These are phyloP conservation scores for Chloroclystis v-ata DNA, from an alignment of 2,888 invertebrate species.

Conservation along the genomic window DNA sequence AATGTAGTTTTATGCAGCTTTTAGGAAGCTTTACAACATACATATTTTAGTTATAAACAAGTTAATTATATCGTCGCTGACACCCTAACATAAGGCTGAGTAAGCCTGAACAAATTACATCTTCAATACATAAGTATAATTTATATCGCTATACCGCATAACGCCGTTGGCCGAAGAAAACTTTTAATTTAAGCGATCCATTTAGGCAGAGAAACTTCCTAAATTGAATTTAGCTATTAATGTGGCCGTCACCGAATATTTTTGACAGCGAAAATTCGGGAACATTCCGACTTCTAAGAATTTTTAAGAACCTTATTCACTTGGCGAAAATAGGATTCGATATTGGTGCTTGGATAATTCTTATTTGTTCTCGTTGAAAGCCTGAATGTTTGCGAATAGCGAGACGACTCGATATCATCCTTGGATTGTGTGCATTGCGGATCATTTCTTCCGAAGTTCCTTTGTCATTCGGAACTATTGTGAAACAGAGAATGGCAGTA, in stretches of 20 bases:
- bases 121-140: no score
- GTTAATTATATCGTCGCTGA: no score
- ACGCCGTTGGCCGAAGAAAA: background rate
- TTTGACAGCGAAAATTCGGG: slow-evolving; percentile 10
- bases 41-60: no score
- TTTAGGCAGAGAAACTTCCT: slow-evolving; percentile 3
- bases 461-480: slow-evolving; percentile 15
- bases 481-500: slow-evolving; percentile 6
- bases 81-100: no score
- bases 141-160: background rate
- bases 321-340: no score
- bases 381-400: background rate
- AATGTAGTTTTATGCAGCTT: no score
- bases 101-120: no score
- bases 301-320: no score
- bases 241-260: slow-evolving; percentile 7
- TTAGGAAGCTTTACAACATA: no score
- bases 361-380: background rate
- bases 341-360: no score
- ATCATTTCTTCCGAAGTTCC: slow-evolving; percentile 11
- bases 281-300: background rate
- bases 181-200: slow-evolving; percentile 6
- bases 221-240: slow-evolving; percentile 13
- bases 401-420: slow-evolving; percentile 4
- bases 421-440: slow-evolving; percentile 11